Percentiles rank a stretch among this genome's conserved stretches.
Conservation (phyloP, 37 sponge, comb jelly and placozoan species). For the Amphimedon queenslandica region DNA sequence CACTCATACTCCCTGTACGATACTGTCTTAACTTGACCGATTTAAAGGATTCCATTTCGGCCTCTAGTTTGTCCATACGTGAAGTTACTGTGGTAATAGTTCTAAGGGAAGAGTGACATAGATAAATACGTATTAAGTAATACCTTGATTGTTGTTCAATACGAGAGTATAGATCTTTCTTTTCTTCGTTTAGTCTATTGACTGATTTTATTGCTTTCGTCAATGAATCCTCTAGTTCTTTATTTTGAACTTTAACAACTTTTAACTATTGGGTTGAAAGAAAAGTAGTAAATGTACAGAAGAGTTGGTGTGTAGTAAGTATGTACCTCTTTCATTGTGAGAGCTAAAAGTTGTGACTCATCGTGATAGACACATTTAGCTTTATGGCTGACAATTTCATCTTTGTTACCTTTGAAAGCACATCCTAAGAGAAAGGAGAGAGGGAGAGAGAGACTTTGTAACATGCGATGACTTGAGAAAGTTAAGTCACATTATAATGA, state of each 20-base stretch:
- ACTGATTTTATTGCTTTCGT: conserved; percentile 23
- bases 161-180: conserved; percentile 23
- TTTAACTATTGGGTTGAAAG: conserved; percentile 31
- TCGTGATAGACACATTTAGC: conserved; percentile 39
- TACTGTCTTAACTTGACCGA: conserved; percentile 24
- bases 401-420: conserved; percentile 42
- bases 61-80: conserved; percentile 57
- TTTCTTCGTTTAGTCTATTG: conserved; percentile 38
- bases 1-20: too few species aligned
- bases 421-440: conserved; percentile 44
- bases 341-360: conserved; percentile 53
- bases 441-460: not conserved
- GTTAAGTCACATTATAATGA: too few species aligned
- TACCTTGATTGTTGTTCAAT: conserved; percentile 64
- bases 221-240: conserved; percentile 25
- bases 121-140: not conserved
- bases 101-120: conserved; percentile 5
- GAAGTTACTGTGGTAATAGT: conserved; percentile 62
- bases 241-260: conserved; percentile 30
- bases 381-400: conserved; percentile 52
- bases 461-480: too few species aligned
- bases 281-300: too few species aligned
- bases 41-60: conserved; percentile 24
- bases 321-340: conserved; percentile 72
- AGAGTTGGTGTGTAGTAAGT: too few species aligned